phyloP scores from a whole-genome alignment of 2,888 invertebrate genomes.

The Drosophila ochracea region DNA sequence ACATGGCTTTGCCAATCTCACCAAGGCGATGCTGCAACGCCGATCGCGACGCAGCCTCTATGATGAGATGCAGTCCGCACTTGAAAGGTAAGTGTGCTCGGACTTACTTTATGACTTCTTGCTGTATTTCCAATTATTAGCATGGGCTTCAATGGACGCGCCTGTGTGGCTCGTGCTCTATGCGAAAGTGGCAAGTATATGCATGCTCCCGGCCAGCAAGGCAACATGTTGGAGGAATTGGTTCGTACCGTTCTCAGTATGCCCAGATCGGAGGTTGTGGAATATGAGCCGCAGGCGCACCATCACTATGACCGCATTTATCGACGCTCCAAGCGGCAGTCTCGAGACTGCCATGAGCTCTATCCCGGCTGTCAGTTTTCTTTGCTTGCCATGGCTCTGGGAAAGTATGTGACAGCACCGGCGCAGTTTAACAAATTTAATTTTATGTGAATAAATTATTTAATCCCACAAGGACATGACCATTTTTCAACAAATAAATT shows the following conservation, averaged over 20 bases:
- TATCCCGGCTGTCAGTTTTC: slow-evolving; percentile 89
- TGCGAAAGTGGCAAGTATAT: slow-evolving; percentile 90
- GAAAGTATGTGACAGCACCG: slow-evolving; percentile 84
- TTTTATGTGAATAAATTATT: slow-evolving; percentile 50
- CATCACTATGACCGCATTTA: slow-evolving; percentile 89
- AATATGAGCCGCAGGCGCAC: slow-evolving; percentile 86
- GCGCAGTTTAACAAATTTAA: slow-evolving; percentile 61
- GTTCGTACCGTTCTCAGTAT: slow-evolving; percentile 88
- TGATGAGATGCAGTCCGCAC: slow-evolving; percentile 88
- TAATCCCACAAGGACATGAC: neutral
- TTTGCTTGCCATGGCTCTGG: slow-evolving; percentile 89
- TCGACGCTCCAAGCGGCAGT: slow-evolving; percentile 86
- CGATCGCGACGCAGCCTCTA: slow-evolving; percentile 89
- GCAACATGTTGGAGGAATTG: slow-evolving; percentile 89
- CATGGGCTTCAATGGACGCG: slow-evolving; percentile 91
- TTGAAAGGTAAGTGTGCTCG: slow-evolving; percentile 88
- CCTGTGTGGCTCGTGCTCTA: slow-evolving; percentile 88
- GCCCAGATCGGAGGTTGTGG: slow-evolving; percentile 54
- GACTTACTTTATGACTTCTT: neutral
- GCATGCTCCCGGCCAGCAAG: slow-evolving; percentile 85
- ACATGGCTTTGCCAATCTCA: slow-evolving; percentile 74
- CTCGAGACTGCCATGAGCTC: slow-evolving; percentile 86
- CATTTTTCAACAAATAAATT: neutral
- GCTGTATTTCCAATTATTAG: slow-evolving; percentile 83
- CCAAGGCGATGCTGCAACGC: slow-evolving; percentile 83